A percentile compares a stretch with the other conserved stretches of the same genome.
Evolutionary conservation across 2,113 vertebrate species (phyloP).

Genomic region (Thalassarche chlororhynchos): DNA sequence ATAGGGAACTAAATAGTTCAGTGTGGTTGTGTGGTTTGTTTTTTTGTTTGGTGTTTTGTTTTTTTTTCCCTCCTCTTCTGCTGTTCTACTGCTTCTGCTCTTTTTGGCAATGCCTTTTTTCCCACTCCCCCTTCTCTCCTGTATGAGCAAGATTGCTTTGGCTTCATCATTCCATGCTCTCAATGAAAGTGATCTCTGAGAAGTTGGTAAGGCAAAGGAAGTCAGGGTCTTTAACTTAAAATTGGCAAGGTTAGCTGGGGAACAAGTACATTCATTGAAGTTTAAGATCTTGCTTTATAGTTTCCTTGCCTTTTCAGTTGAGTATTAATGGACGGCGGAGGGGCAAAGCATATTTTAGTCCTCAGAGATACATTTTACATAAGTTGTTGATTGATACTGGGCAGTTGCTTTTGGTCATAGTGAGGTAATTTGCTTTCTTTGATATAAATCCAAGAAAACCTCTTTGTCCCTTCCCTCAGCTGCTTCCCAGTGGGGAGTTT

Average conservation of each 20-base stretch:
- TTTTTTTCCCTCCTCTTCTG: too few species aligned
- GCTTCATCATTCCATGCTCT: fast-evolving
- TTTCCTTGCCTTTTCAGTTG: background rate
- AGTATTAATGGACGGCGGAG: background rate
- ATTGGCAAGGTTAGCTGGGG: background rate
- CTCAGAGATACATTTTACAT: fast-evolving
- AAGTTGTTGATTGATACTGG: background rate
- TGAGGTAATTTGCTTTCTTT: background rate
- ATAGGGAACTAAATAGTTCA: background rate
- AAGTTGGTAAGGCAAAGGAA: background rate
- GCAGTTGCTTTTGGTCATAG: background rate
- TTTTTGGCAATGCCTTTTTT: background rate
- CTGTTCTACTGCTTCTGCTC: background rate
- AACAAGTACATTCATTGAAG: background rate
- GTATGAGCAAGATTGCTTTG: background rate
- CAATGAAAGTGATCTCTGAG: background rate
- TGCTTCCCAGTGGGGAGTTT: background rate
- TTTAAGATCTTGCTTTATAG: background rate
- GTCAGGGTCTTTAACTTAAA: background rate
- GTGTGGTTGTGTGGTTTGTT: too few species aligned
- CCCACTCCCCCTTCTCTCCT: background rate
- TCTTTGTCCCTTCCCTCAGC: background rate
- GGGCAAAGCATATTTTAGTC: background rate
- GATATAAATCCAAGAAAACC: background rate
- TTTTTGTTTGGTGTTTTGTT: too few species aligned